Base-by-base conservation (phyloP, 1,140 invertebrate species). In the Drosophila eugracilis region DNA sequence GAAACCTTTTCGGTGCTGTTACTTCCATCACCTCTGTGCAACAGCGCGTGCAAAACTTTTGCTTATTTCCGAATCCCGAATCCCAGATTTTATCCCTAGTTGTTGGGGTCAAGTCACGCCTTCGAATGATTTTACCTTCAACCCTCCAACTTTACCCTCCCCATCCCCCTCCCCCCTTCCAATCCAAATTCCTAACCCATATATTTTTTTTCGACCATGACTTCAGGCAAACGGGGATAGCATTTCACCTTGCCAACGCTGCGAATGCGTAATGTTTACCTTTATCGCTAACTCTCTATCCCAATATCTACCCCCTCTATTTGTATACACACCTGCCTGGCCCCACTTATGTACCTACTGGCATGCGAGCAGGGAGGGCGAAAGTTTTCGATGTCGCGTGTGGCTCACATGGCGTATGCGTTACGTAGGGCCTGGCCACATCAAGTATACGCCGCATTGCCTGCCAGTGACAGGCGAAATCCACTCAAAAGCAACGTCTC, bases 321-420 rank as follows among this genome's bases (percentile, higher is more conserved):
- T 2, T 37, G 36, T 37, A 6, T 4, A 14, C n/a, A 7, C 9
- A 42, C n/a, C 21, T 41, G 17, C 24, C 6, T 22, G 7, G 5
- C 24, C 15, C 37, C 7, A n/a, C 48, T 10, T 19, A n/a, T n/a
- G n/a, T n/a, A n/a, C n/a, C n/a, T n/a, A n/a, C n/a, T n/a, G n/a
- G n/a, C n/a, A n/a, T n/a, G n/a, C n/a, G 2, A 1, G 1, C 14
- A 2, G 12, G 28, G 10, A 34, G 12, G 15, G 15, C 45, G 28
- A 44, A 67, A 53, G 36, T 34, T 53, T 67, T 12, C 28, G 30
- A 5, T 74, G 42, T 63, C 48, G 34, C 24, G 45, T 57, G 65
- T 48, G 70, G 71, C 72, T 65, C 58, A 80, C 72, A 75, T 66
- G 72, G 54, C 77, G 77, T 59, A 79, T 79, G 60, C 63, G 47